Evolutionary conservation across 2,888 invertebrate genomes (phyloP), one percentile per base, ranked within the genome.

Genomic region (Nowickia ferox): DNA sequence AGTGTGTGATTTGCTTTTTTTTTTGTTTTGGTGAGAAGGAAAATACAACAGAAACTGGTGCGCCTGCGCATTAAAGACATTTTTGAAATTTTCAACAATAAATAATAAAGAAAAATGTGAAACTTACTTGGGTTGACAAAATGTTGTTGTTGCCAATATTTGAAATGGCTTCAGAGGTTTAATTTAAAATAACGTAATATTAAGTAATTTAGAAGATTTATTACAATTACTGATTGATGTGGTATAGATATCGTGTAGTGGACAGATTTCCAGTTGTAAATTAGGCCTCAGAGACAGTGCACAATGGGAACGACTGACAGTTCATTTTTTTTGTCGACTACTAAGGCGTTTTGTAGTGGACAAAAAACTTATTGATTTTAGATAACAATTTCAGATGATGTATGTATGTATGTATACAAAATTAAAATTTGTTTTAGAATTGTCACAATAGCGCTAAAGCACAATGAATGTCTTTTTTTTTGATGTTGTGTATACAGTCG

Each of bases 41-140:
- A 48, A n/a, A 22, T 30, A 46, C 15, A 77, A 57, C 17, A 55
- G 55, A 79, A 84, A 80, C 80, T 84, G 72, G 80, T 81, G 77
- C 80, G 80, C 80, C 84, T 81, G 76, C 80, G 76, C 84, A 72
- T 68, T 65, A 76, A 65, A 53, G 13, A 66, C 66, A 84, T 79
- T 69, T 75, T 59, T 74, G 78, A 68, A 84, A 84, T 84, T 57
- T 79, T 79, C 71, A 30, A 57, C 55, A 69, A 77, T n/a, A 71
- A 69, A 77, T 44, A 72, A 59, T 15, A 55, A 13, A 44, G 53
- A 19, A 44, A 11, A 44, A 22, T 38, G 63, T n/a, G 22, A 78
- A 69, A 79, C 17, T 17, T 55, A 65, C 38, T 53, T 80, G 48
- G 59, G 48, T 68, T 74, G 66, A 74, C 59, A 74, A 74, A 59